A percentile compares a stretch with the other conserved stretches of the same genome.
Evolutionary conservation across 2,113 vertebrate genomes (phyloP).

Genomic region (Menura novaehollandiae): DNA sequence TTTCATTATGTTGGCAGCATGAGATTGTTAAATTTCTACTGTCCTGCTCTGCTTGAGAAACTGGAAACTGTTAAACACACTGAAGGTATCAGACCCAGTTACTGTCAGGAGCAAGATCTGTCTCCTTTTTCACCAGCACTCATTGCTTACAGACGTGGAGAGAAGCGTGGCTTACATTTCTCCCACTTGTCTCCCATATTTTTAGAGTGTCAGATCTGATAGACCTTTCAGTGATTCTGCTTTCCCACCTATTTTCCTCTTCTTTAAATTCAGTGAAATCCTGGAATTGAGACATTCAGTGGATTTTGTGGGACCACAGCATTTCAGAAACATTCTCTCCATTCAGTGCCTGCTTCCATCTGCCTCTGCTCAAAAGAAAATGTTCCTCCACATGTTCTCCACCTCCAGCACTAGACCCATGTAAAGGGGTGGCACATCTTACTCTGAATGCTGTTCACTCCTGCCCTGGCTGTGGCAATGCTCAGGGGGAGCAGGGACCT

Average conservation of each 20-base stretch:
- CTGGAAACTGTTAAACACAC: background rate
- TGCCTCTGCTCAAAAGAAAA: background rate
- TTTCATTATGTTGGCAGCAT: background rate
- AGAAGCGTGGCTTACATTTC: background rate
- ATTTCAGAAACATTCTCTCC: background rate
- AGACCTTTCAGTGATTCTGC: background rate
- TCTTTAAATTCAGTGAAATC: background rate
- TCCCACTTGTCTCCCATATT: background rate
- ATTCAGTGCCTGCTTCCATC: background rate
- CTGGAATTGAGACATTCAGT: background rate
- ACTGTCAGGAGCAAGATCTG: background rate
- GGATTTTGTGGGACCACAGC: background rate
- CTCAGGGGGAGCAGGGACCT: background rate
- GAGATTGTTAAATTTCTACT: background rate
- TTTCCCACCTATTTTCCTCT: background rate
- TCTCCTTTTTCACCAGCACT: background rate
- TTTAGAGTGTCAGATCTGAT: background rate
- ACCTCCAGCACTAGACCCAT: background rate
- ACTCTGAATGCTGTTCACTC: fast-evolving
- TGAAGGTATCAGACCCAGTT: background rate
- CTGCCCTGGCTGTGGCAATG: background rate
- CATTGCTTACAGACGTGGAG: background rate
- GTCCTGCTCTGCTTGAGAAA: background rate
- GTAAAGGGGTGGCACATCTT: background rate
- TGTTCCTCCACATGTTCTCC: background rate